Base-by-base conservation (phyloP, 2,888 invertebrate species). In the Ormyrus rosae region DNA sequence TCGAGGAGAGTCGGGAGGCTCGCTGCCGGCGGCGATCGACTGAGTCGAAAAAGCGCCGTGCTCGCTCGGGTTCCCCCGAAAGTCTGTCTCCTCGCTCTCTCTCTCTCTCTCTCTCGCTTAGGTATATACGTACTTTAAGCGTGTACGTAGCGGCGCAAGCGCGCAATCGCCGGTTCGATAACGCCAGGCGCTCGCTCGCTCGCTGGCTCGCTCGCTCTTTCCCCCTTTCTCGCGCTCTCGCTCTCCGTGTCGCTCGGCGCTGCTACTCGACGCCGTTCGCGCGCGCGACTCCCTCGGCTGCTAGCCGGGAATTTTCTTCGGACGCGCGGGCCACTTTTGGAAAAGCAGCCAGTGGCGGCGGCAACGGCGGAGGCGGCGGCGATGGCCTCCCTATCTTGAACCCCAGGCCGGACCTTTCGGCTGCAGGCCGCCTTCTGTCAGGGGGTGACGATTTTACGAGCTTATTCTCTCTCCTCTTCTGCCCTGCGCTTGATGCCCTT, bases 141-240 rank as follows among this genome's bases (percentile, higher is more conserved):
- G 11, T 19, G n/a, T 13, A 65, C 58, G 78, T 50, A 56, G 76
- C 63, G 67, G 82, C 82, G 82, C 82, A 82, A 82, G 82, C 82
- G 82, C 82, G 82, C 80, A 70, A 80, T 78, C 82, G 73, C 51
- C 69, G 71, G 82, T 78, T 80, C 80, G 82, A 82, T 82, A 82
- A 80, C 80, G 82, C 71, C 73, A 65, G 64, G 77, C 75, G 64
- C 74, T 46, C 74, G 55, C 46, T 58, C n/a, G 19, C 45, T 50
- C 19, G 19, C 45, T 50, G 1, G 19, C 67, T 55, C 68, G n/a
- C 50, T 63, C 63, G 45, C 56, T 58, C 61, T 34, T 34, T 34
- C 34, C 34, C 34, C 34, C 34, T 34, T 34, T 34, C 34, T 34
- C 34, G 34, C 34, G 34, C 34, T 34, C 34, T 34, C 34, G 5